Evolutionary conservation across 2,888 invertebrate species (phyloP).

Genomic region (Hydrotaea cyrtoneurina): DNA sequence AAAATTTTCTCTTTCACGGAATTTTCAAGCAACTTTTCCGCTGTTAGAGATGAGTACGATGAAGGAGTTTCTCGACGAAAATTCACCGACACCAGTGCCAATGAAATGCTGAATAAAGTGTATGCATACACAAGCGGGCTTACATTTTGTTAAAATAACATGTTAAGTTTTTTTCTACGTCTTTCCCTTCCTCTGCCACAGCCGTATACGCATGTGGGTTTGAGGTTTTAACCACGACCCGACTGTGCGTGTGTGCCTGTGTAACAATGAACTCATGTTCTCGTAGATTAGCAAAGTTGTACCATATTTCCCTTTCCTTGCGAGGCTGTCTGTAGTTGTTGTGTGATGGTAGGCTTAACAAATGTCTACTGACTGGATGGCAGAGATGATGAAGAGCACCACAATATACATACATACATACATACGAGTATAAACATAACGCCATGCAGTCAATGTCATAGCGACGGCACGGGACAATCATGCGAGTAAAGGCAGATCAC

Average conservation of each 20-base stretch:
- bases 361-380: background rate
- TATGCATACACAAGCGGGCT: background rate
- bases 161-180: background rate
- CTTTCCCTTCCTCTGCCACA: background rate
- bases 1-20: background rate
- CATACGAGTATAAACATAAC: too few relatives aligned
- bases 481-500: background rate
- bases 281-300: conserved; percentile 8
- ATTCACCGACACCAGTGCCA: too few relatives aligned
- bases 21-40: background rate
- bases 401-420: too few relatives aligned
- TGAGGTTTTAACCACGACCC: conserved; percentile 13
- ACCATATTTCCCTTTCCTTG: background rate
- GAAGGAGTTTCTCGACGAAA: too few relatives aligned
- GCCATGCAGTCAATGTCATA: background rate
- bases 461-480: background rate
- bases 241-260: background rate
- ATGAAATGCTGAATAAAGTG: background rate
- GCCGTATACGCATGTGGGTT: background rate
- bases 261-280: conserved; percentile 13
- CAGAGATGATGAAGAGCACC: background rate
- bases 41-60: too few relatives aligned
- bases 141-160: conserved; percentile 2
- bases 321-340: background rate
- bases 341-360: background rate